Percentiles rank a stretch among this genome's conserved stretches.
These are phyloP conservation scores for Heliothis subflexa DNA, from an alignment of 1,140 invertebrate genomes.

Conservation along the genomic window DNA sequence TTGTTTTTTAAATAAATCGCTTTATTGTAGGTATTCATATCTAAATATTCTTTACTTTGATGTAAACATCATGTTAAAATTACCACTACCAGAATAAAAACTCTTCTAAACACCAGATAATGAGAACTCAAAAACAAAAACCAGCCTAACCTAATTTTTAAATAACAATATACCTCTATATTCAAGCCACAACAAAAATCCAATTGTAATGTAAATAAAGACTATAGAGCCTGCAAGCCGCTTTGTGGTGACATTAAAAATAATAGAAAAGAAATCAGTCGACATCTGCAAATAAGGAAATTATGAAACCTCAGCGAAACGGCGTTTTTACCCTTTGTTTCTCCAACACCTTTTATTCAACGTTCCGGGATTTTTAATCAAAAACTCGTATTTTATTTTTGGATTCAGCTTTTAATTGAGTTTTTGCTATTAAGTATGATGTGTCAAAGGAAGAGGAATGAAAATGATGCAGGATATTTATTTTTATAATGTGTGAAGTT, in stretches of 20 bases:
- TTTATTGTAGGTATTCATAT: not conserved
- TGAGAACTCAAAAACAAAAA: not conserved
- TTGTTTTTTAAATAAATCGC: too few species aligned
- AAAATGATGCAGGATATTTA: not conserved
- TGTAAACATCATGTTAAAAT: too few species aligned
- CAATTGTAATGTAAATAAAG: constrained; percentile 75
- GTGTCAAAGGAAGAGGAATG: not conserved
- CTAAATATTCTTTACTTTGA: too few species aligned
- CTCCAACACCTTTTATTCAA: constrained; percentile 74
- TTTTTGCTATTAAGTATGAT: constrained; percentile 26
- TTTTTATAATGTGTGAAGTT: not conserved
- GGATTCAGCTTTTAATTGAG: constrained; percentile 33
- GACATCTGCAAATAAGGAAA: constrained; percentile 83
- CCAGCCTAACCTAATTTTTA: not conserved
- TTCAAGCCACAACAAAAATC: constrained; percentile 25
- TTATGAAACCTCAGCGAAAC: constrained; percentile 79
- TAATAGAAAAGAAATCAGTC: constrained; percentile 62
- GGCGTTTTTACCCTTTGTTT: constrained; percentile 75
- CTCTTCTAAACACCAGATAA: not conserved
- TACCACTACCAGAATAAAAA: too few species aligned
- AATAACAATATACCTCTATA: constrained; percentile 12
- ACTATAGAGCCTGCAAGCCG: constrained; percentile 59
- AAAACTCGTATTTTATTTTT: constrained; percentile 69
- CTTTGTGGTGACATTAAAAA: constrained; percentile 70
- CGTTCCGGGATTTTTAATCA: constrained; percentile 79